phyloP scores from a whole-genome alignment of 2,888 invertebrate genomes.

The Furcula furcula region DNA sequence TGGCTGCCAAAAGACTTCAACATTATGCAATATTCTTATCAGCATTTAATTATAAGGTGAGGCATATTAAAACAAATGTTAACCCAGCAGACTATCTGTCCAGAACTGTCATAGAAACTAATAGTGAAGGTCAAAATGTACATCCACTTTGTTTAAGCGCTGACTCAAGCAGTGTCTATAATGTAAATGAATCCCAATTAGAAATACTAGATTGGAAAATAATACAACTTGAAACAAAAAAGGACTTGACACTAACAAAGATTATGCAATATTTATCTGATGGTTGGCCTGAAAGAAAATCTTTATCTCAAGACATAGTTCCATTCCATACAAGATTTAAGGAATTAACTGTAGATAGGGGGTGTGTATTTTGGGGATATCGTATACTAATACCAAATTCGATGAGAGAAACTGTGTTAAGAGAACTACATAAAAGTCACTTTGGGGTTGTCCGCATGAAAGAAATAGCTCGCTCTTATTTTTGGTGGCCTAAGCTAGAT shows the following conservation, averaged over 20 bases:
- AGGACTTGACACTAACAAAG: not conserved
- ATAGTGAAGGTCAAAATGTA: not conserved
- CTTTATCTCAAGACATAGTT: not conserved
- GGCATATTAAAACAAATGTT: not conserved
- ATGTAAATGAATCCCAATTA: not conserved
- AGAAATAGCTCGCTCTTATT: conserved; percentile 1
- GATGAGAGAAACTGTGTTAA: not conserved
- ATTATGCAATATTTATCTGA: not conserved
- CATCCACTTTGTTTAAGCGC: too few relatives aligned
- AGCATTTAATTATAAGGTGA: conserved; percentile 1
- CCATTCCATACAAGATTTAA: not conserved
- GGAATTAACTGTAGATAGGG: not conserved
- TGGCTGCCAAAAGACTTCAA: conserved; percentile 32
- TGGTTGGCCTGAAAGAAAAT: not conserved
- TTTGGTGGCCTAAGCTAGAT: conserved; percentile 1
- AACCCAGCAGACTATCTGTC: not conserved
- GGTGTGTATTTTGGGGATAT: not conserved
- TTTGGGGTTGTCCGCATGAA: conserved; percentile 1
- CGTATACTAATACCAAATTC: not conserved
- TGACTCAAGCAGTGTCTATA: not conserved
- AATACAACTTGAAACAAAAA: not conserved
- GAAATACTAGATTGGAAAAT: not conserved
- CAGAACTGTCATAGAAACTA: not conserved
- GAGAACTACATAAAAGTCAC: not conserved
- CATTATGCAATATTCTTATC: conserved; percentile 25